These are phyloP conservation scores for Drosophila borealis DNA, from an alignment of 2,888 invertebrate species.

Conservation along the genomic window DNA sequence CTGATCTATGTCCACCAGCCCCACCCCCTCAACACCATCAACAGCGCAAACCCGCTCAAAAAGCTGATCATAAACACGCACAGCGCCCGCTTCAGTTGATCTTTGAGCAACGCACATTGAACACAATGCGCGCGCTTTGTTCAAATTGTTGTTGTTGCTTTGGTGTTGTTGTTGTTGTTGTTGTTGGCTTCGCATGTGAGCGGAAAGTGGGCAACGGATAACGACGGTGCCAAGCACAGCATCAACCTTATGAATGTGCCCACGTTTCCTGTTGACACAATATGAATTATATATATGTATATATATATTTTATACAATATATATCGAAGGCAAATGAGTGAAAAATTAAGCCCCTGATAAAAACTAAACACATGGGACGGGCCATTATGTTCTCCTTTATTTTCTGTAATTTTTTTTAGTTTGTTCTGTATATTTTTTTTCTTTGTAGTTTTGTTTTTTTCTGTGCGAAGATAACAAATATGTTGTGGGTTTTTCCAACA, in stretches of 20 bases:
- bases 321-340: conserved; percentile 51
- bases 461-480: conserved; percentile 31
- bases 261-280: conserved; percentile 75
- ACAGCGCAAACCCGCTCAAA: conserved; percentile 1
- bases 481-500: conserved; percentile 45
- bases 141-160: conserved; percentile 7
- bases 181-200: conserved; percentile 20
- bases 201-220: conserved; percentile 62
- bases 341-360: conserved; percentile 57
- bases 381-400: conserved; percentile 9
- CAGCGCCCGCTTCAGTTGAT: conserved; percentile 37
- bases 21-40: not conserved
- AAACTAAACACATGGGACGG: conserved; percentile 31
- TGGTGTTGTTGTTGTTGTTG: not conserved
- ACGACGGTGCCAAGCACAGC: conserved; percentile 53
- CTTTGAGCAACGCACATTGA: conserved; percentile 36
- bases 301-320: conserved; percentile 1
- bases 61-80: conserved; percentile 17
- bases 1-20: not conserved
- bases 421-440: conserved; percentile 21
- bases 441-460: conserved; percentile 18
- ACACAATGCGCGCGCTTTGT: conserved; percentile 58
- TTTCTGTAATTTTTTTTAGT: not conserved
- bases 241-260: conserved; percentile 61
- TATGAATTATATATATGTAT: conserved; percentile 7